phyloP scores from a whole-genome alignment of 2,797 vertebrate species.

The Periparus ater region DNA sequence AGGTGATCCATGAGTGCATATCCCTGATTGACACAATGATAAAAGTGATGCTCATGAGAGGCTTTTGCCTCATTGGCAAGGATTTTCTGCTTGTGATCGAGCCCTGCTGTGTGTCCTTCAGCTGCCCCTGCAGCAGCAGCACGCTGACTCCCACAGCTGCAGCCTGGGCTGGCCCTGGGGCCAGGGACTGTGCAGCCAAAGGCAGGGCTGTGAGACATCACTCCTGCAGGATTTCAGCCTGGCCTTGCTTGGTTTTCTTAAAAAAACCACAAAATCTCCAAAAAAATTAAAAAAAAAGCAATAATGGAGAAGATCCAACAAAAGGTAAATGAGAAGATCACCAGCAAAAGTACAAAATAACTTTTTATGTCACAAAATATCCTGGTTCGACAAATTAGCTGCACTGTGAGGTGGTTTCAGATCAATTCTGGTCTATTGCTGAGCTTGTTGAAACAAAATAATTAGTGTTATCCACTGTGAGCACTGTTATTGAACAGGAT shows the following conservation, averaged over 20 bases:
- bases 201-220: neutral
- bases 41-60: neutral
- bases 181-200: neutral
- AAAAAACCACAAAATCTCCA: neutral
- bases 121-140: neutral
- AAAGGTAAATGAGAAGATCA: neutral
- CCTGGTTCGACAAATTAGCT: neutral
- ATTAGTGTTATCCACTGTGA: neutral
- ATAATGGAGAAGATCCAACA: neutral
- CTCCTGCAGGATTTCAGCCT: neutral
- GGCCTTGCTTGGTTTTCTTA: neutral
- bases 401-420: neutral
- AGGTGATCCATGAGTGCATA: neutral
- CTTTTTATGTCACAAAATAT: neutral
- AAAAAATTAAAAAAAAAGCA: neutral
- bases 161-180: neutral
- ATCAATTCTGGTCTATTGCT: neutral
- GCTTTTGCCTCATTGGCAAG: neutral
- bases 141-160: neutral
- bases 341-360: neutral
- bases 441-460: neutral
- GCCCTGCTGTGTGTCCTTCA: neutral
- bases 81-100: neutral
- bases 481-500: neutral
- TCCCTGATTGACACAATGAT: neutral